Base-by-base conservation (phyloP, 2,888 invertebrate species). In the Melipona beecheii region DNA sequence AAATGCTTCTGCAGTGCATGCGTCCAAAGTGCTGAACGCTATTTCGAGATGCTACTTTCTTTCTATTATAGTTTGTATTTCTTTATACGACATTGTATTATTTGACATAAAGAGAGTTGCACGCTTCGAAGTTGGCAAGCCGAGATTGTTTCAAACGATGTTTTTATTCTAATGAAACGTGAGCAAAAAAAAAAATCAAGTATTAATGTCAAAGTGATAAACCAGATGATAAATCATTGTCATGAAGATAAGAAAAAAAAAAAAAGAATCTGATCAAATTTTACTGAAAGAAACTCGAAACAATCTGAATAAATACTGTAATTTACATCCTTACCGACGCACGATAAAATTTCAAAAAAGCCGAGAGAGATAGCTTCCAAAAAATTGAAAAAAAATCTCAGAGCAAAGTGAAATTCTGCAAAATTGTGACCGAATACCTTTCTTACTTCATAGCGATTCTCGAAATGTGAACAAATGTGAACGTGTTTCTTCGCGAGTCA, bases 71-170 rank as follows among this genome's bases (percentile, higher is more conserved):
- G 27, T n/a, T 58, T 58, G 24, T 58, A n/a, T 58, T 58, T 24
- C 56, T 58, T 24, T 60, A 60, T 17, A 27, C 24, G 15, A 60
- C 24, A 17, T 43, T 43, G 43, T 21, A 21, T 52, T 49, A 21
- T 73, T 70, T 49, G 19, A 75, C 36, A 66, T 56, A 27, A 60
- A 62, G 13, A 3, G 31, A 43, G n/a, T n/a, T 74, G 75, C 70
- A 80, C 70, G 78, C 75, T 85, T 86, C 19, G 43, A 66, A 50
- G 78, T 86, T 85, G 82, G 76, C 86, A 84, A 84, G 76, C 68
- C 84, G 70, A 64, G 56, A 69, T 66, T 52, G 5, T 52, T 52
- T 54, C 5, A 5, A 15, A 43, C 43, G 43, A 43, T 43, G 43
- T 9, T 24, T 60, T 6, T 24, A 21, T 54, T 24, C 24, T 1